phyloP scores from a whole-genome alignment of 1,140 invertebrate species.

The Lordiphosa collinella region DNA sequence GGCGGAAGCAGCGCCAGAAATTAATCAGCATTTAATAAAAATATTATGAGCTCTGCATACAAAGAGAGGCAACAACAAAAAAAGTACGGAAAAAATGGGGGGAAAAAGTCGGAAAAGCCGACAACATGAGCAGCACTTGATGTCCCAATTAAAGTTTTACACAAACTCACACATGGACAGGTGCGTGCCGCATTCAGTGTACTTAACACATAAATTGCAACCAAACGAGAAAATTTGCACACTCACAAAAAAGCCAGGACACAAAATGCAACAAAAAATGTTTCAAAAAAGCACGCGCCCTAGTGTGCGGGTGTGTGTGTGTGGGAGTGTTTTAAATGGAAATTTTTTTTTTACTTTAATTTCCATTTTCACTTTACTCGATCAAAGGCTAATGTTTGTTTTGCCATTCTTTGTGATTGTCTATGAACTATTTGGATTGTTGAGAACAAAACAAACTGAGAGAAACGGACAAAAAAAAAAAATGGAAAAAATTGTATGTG shows the following conservation, averaged over 20 bases:
- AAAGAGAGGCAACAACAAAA: conserved; percentile 10
- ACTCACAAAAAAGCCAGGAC: conserved; percentile 23
- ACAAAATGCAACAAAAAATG: conserved; percentile 24
- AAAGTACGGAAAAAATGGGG: too few species aligned
- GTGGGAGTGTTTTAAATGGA: background rate
- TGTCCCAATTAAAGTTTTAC: conserved; percentile 73
- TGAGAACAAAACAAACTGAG: too few species aligned
- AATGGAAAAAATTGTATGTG: too few species aligned
- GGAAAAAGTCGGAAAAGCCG: conserved; percentile 11
- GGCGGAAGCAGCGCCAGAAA: conserved; percentile 40
- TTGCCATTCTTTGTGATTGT: too few species aligned
- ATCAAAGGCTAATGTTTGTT: too few species aligned
- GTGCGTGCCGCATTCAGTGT: conserved; percentile 53
- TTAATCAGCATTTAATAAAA: conserved; percentile 75
- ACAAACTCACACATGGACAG: conserved; percentile 40
- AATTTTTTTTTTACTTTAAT: background rate
- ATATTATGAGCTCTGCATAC: conserved; percentile 63
- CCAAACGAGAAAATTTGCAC: conserved; percentile 55
- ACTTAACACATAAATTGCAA: conserved; percentile 68
- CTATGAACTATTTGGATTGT: too few species aligned
- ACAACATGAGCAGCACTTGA: conserved; percentile 43
- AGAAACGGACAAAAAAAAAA: too few species aligned
- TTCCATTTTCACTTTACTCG: background rate
- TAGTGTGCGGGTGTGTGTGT: background rate
- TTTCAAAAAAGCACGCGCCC: background rate